phyloP scores from a whole-genome alignment of 2,797 vertebrate genomes.

The Pelochelys cantorii region DNA sequence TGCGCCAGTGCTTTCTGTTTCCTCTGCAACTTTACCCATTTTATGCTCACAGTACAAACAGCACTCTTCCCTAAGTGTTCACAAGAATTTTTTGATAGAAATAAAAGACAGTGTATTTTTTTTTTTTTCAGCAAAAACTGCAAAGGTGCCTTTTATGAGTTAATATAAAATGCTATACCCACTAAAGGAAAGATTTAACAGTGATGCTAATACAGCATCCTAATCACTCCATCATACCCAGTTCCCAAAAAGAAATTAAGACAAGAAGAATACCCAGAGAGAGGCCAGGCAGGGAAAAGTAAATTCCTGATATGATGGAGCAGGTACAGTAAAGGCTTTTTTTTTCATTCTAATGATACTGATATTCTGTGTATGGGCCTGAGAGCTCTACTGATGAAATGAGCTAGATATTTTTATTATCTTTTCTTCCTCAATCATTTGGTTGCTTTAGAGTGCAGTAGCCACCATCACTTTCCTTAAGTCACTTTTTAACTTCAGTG shows the following conservation, averaged over 20 bases:
- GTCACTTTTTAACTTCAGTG: not conserved
- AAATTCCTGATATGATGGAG: not conserved
- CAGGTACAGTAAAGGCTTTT: not conserved
- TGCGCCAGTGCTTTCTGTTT: not conserved
- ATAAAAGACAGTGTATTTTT: not conserved
- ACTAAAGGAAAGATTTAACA: not conserved
- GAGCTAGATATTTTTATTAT: not conserved
- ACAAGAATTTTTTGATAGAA: not conserved
- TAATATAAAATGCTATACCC: not conserved
- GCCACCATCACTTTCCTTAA: not conserved
- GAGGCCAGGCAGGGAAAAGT: not conserved
- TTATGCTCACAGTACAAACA: not conserved
- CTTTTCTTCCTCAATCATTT: not conserved
- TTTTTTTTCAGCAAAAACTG: not conserved
- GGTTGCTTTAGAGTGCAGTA: not conserved
- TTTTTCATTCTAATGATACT: not conserved
- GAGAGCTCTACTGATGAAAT: not conserved
- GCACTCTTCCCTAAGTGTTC: not conserved
- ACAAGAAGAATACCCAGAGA: not conserved
- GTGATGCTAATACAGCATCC: fast-evolving
- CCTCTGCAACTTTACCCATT: not conserved
- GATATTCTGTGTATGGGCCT: not conserved
- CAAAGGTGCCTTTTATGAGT: not conserved
- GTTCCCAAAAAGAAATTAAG: not conserved
- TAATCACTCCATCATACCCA: not conserved